These are phyloP conservation scores for Monopis laevigella DNA, from an alignment of 2,888 invertebrate genomes.

Conservation along the genomic window DNA sequence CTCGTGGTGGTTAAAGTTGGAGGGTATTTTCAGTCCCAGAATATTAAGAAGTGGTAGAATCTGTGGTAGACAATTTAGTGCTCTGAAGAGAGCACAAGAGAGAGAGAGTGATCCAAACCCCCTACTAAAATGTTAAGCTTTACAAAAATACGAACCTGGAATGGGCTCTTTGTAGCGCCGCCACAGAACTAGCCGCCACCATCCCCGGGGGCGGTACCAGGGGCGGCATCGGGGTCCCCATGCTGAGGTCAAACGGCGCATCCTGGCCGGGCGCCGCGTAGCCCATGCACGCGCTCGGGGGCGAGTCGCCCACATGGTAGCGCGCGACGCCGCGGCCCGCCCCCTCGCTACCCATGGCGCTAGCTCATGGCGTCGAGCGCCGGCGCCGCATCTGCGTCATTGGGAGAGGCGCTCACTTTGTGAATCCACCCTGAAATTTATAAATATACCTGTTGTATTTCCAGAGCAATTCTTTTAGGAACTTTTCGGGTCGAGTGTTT, in stretches of 20 bases:
- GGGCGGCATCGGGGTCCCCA: constrained; percentile 57
- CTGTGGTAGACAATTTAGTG: too few relatives aligned
- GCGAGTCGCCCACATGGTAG: constrained; percentile 70
- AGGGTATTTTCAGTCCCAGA: too few relatives aligned
- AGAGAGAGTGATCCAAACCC: too few relatives aligned
- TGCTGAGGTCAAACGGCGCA: constrained; percentile 65
- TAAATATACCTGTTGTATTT: too few relatives aligned
- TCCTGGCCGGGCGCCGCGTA: constrained; percentile 66
- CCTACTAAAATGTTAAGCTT: too few relatives aligned
- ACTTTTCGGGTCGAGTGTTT: too few relatives aligned
- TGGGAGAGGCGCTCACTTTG: neutral
- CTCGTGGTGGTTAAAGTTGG: too few relatives aligned
- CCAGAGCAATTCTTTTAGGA: too few relatives aligned
- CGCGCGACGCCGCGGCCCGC: constrained; percentile 72
- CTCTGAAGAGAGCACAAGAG: too few relatives aligned
- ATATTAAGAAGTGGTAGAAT: too few relatives aligned
- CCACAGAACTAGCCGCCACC: constrained; percentile 32
- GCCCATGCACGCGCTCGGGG: constrained; percentile 67
- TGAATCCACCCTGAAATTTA: neutral
- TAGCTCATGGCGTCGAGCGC: constrained; percentile 57
- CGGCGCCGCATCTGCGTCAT: constrained; percentile 35
- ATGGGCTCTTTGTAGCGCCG: constrained; percentile 75
- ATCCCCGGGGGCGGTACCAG: constrained; percentile 38
- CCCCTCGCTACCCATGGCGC: constrained; percentile 69
- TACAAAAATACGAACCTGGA: constrained; percentile 58